Percentiles rank a stretch among this genome's conserved stretches.
phyloP scores from a whole-genome alignment of 2,888 invertebrate species.

The Chirona hameri region DNA sequence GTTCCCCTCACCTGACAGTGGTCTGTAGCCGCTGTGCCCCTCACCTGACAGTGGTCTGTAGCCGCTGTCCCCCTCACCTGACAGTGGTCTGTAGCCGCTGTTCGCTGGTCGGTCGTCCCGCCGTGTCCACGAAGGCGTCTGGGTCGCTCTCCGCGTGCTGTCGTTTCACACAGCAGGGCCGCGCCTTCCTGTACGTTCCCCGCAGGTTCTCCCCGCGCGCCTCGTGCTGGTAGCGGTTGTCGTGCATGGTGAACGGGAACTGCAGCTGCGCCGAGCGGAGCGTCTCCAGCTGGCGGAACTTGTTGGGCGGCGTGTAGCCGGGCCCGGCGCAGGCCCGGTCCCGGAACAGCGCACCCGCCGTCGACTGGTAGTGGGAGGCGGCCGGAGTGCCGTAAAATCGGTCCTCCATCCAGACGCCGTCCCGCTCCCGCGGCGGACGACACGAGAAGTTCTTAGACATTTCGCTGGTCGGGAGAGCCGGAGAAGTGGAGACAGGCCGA shows the following conservation, averaged over 20 bases:
- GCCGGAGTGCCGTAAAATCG: neutral
- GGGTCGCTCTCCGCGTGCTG: neutral
- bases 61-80: neutral
- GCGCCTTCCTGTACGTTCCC: neutral
- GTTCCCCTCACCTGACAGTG: too few species aligned
- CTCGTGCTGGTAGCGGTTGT: conserved; percentile 1
- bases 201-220: neutral
- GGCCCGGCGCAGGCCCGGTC: neutral
- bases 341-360: neutral
- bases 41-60: too few species aligned
- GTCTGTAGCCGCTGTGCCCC: too few species aligned
- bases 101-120: neutral
- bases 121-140: neutral
- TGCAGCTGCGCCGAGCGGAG: neutral
- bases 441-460: neutral
- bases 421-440: neutral
- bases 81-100: neutral
- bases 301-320: neutral
- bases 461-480: neutral
- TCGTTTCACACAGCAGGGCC: neutral
- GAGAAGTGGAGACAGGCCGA: neutral
- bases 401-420: neutral
- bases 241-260: conserved; percentile 8
- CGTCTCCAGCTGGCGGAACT: neutral
- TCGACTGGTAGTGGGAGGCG: neutral